Evolutionary conservation across 2,113 vertebrate genomes (phyloP).

Genomic region (Tympanuchus pallidicinctus): DNA sequence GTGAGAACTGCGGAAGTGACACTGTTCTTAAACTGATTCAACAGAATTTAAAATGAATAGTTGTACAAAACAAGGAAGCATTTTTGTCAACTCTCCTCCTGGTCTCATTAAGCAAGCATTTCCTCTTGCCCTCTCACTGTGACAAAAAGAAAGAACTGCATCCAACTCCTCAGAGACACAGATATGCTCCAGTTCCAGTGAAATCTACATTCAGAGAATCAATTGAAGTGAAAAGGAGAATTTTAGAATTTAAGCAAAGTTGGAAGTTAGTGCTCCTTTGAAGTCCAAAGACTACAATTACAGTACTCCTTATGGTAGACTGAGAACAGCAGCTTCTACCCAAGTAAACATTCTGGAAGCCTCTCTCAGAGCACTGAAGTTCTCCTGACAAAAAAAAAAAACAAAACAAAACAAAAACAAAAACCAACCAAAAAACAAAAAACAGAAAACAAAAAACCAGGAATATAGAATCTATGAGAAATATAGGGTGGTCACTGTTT

Average conservation of each 20-base stretch:
- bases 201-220: background rate
- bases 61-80: background rate
- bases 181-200: background rate
- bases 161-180: background rate
- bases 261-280: background rate
- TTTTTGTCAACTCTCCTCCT: background rate
- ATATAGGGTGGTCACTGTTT: background rate
- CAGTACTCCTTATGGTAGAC: background rate
- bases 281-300: background rate
- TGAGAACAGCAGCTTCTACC: background rate
- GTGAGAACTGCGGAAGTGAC: background rate
- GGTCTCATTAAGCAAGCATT: background rate
- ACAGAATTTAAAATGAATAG: background rate
- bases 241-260: background rate
- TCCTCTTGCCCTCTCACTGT: rapidly evolving
- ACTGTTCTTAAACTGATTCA: background rate
- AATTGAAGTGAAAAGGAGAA: background rate
- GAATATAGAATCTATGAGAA: background rate
- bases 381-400: background rate
- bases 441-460: background rate
- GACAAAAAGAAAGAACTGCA: background rate
- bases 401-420: too few species aligned
- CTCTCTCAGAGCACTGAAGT: rapidly evolving
- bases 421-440: too few species aligned
- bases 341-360: rapidly evolving